Percentiles rank a stretch among this genome's conserved stretches.
These are phyloP conservation scores for Drosophila rubida DNA, from an alignment of 2,888 invertebrate species.

Conservation along the genomic window DNA sequence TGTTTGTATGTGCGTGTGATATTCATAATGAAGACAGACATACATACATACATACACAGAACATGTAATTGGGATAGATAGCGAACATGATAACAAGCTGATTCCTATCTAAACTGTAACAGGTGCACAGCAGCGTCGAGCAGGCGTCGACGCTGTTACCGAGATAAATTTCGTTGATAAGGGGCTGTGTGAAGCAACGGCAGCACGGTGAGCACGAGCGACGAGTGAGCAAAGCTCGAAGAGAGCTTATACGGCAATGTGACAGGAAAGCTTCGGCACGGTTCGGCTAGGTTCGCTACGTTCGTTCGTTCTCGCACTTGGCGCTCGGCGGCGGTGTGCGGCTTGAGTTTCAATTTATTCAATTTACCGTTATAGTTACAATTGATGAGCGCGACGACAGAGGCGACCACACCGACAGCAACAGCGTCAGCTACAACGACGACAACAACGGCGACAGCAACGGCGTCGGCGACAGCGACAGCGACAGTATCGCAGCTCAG, in stretches of 20 bases:
- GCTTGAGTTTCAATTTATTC: constrained; percentile 75
- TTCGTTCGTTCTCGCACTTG: constrained; percentile 14
- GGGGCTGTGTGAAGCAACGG: constrained; percentile 30
- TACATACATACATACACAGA: constrained; percentile 3
- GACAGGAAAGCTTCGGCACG: constrained; percentile 54
- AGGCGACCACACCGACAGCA: constrained; percentile 5
- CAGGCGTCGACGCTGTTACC: constrained; percentile 39
- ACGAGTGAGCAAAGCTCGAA: constrained; percentile 65
- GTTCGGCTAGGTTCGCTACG: neutral
- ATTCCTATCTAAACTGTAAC: constrained; percentile 81
- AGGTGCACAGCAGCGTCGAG: constrained; percentile 75
- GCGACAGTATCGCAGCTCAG: constrained; percentile 27
- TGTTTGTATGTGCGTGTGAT: constrained; percentile 14
- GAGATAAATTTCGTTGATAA: constrained; percentile 78
- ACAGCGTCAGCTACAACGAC: constrained; percentile 18
- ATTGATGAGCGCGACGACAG: constrained; percentile 60
- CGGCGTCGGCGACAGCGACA: no score
- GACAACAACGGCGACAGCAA: constrained; percentile 23
- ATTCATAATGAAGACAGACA: no score
- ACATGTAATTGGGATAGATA: constrained; percentile 53
- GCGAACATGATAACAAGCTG: constrained; percentile 70
- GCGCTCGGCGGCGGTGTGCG: constrained; percentile 14
- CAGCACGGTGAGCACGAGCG: constrained; percentile 28
- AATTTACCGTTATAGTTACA: constrained; percentile 78
- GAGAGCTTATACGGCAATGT: constrained; percentile 55